Evolutionary conservation across 1,140 invertebrate species (phyloP), one percentile per base, ranked within the genome.

Genomic region (Heliconius himera): DNA sequence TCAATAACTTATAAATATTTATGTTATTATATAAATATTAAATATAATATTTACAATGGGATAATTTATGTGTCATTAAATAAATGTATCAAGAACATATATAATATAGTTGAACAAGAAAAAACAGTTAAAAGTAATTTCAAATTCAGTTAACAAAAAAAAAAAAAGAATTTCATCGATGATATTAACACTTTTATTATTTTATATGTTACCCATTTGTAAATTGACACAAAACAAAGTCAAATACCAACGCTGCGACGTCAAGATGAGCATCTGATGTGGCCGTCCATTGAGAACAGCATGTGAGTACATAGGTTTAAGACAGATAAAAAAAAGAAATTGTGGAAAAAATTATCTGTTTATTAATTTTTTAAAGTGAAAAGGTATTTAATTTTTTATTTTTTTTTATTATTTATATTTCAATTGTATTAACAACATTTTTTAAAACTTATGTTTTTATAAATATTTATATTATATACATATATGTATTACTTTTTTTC

Each of bases 151-250:
- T 29, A 29, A 13, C 18, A 56, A 60, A 22, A 82, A 80, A 22
- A 82, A 80, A 71, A 85, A 76, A 82, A 78, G 88, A 83, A 88
- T 89, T 89, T 93, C 91, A 89, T 90, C 89, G 83, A 94, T 94
- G 93, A 94, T 94, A 94, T 94, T 94, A 94, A 94, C 93, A 94
- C 93, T 91, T 93, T 94, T 93, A 90, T 94, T 94, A 93, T 94
- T 93, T 94, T 94, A 91, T 94, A 94, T 94, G 91, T 94, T 93
- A 93, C 91, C 93, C 89, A 93, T 94, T 94, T 94, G 88, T 94
- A 93, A 93, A 93, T 94, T 94, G 92, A 94, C 93, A 94, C 90
- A 93, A 93, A 93, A 90, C 92, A 90, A 94, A 93, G 92, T 93
- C 92, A 94, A 94, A 93, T 89, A 87, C 84, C 83, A 85, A 80